Evolutionary conservation across 2,797 vertebrate genomes (phyloP).

Genomic region (Sciurus carolinensis): DNA sequence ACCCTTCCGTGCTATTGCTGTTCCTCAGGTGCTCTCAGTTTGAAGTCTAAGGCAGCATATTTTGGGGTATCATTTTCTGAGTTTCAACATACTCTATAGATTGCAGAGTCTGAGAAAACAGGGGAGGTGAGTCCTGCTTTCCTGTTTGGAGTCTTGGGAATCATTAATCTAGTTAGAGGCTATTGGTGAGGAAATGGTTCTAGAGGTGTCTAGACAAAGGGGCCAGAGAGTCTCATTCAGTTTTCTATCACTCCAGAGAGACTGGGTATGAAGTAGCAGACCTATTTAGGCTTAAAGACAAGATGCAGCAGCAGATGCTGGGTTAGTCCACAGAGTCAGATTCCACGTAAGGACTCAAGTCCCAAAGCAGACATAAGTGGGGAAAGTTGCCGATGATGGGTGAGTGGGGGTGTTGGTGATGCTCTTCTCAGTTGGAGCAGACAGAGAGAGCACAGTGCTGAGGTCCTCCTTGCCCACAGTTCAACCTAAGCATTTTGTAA

Average conservation of each 20-base stretch:
- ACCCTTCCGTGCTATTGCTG: background rate
- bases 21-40: background rate
- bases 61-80: background rate
- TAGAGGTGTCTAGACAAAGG: background rate
- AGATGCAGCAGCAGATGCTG: background rate
- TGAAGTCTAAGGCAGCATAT: background rate
- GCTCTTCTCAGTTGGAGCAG: background rate
- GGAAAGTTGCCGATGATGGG: background rate
- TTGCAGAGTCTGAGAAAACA: background rate
- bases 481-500: background rate
- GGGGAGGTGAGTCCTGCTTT: background rate
- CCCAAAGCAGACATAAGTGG: background rate
- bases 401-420: background rate
- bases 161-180: background rate
- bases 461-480: background rate
- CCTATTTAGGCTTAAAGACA: background rate
- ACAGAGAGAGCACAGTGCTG: no score
- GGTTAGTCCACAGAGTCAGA: background rate
- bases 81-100: background rate
- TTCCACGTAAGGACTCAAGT: background rate
- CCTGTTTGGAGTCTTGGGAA: background rate
- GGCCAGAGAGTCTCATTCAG: background rate
- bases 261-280: background rate
- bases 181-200: background rate
- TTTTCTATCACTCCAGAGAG: background rate